phyloP scores from a whole-genome alignment of 2,113 vertebrate species.

The Girardinichthys multiradiatus region DNA sequence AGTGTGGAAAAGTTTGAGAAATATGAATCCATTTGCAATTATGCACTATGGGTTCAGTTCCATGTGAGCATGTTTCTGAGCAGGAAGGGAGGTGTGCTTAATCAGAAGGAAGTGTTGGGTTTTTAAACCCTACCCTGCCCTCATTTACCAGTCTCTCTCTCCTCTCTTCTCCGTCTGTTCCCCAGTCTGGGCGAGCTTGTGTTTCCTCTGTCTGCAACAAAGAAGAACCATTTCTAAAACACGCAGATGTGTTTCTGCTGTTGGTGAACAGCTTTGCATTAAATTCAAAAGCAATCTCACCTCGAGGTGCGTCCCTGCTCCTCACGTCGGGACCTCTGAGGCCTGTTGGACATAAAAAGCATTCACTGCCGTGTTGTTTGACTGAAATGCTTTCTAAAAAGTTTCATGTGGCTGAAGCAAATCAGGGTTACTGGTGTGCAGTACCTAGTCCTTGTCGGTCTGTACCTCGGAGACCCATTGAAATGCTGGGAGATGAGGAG shows the following conservation, averaged over 20 bases:
- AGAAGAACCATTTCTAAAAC: background rate
- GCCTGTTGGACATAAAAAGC: conserved; percentile 24
- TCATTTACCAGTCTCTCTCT: conserved; percentile 57
- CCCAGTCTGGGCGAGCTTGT: conserved; percentile 60
- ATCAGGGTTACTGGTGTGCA: background rate
- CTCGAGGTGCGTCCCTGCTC: conserved; percentile 63
- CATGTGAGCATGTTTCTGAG: no score
- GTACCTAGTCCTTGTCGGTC: conserved; percentile 67
- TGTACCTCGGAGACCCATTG: conserved; percentile 49
- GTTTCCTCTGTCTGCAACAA: conserved; percentile 51
- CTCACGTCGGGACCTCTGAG: conserved; percentile 63
- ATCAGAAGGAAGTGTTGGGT: background rate
- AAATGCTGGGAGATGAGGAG: conserved; percentile 51
- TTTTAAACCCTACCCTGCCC: background rate
- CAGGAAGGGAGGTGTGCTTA: no score
- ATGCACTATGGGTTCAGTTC: no score
- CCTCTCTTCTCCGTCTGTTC: conserved; percentile 52
- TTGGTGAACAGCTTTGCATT: background rate
- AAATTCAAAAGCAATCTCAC: conserved; percentile 36
- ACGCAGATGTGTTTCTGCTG: background rate
- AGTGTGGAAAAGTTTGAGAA: no score
- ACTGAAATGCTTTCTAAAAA: background rate
- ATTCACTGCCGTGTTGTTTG: background rate
- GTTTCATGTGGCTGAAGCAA: background rate
- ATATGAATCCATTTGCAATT: no score